Base-by-base conservation (phyloP, 2,888 invertebrate genomes). In the Drosophila paramelanica region DNA sequence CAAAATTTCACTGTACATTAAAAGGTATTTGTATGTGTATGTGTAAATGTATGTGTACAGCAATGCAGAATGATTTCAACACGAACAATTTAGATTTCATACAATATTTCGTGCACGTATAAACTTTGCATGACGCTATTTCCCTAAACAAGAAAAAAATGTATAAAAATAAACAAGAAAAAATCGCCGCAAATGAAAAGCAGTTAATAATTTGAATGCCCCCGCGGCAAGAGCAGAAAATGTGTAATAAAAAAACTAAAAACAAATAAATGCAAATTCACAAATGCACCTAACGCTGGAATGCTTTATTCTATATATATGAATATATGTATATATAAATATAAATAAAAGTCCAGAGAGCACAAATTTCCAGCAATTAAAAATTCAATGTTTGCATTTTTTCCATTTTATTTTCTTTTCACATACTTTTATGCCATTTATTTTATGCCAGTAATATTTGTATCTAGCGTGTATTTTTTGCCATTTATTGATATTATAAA, bases 321-420 rank as follows among this genome's bases (percentile, higher is more conserved):
- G 20, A 27, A 14, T 13, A 33, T 27, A n/a, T 23, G 4, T 50
- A 17, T 31, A n/a, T 36, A 17, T 17, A 36, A 36, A 36, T 31
- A 31, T 31, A 31, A 1, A 66, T 77, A 55, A 74, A 86, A 79
- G 74, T 66, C 60, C 66, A 67, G n/a, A 67, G 27, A 85, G 72
- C 88, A 79, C 79, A 85, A 72, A 74, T 87, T 80, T 73, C 52
- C 65, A 85, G 72, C 86, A 88, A 83, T 85, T 83, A 88, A 82
- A 85, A 79, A 82, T 83, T 83, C 74, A 83, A 79, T 83, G 83
- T 79, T 88, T 74, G 66, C 73, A 47, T 53, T 47, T 51, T 45
- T 39, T 17, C 13, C 25, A 39, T 52, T 38, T n/a, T 33, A 45
- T 52, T 25, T 60, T 20, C 39, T 14, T 14, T 20, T 33, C 56